A percentile compares a stretch with the other conserved stretches of the same genome.
These are phyloP conservation scores for Nicator chloris DNA, from an alignment of 2,113 vertebrate genomes.

Conservation along the genomic window DNA sequence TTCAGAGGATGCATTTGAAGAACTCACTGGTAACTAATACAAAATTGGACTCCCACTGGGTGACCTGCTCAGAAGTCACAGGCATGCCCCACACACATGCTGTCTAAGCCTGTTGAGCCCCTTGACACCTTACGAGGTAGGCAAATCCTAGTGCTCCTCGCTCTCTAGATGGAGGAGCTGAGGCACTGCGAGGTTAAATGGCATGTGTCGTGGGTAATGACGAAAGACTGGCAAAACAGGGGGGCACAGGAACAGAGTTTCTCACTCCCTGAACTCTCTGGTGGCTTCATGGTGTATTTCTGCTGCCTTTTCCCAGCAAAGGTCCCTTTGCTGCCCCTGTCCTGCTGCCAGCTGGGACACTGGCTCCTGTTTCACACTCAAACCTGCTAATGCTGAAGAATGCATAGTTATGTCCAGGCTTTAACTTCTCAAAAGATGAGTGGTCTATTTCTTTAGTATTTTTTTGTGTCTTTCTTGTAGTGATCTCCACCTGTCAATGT, in stretches of 20 bases:
- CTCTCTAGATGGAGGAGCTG: neutral
- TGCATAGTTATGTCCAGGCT: neutral
- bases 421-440: neutral
- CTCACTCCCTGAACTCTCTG: neutral
- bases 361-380: neutral
- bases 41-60: neutral
- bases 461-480: neutral
- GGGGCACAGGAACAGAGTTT: neutral
- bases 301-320: neutral
- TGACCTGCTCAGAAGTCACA: neutral
- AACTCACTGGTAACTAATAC: neutral
- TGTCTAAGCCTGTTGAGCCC: neutral
- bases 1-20: neutral
- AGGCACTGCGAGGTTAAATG: conserved; percentile 26
- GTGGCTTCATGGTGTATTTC: neutral
- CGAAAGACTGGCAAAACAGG: neutral
- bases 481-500: neutral
- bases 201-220: neutral
- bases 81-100: fast-evolving
- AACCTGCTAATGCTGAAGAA: neutral
- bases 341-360: fast-evolving
- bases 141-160: neutral
- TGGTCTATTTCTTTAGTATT: neutral
- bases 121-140: neutral
- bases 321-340: neutral